Evolutionary conservation across 2,113 vertebrate genomes (phyloP).

Genomic region (Cariama cristata): DNA sequence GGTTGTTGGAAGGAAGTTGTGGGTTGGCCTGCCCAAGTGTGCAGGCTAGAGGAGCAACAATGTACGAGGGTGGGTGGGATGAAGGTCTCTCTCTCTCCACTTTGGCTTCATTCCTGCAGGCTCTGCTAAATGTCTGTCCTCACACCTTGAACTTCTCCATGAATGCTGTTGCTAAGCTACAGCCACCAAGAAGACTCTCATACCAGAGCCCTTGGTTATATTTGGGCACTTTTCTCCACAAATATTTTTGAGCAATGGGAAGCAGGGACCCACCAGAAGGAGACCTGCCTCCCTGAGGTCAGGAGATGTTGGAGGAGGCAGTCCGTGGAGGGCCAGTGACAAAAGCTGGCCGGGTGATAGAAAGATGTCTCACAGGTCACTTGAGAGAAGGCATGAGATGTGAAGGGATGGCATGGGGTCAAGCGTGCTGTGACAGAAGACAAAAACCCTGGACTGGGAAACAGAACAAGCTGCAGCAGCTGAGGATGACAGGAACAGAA

Average conservation of each 20-base stretch:
- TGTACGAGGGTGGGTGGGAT: neutral
- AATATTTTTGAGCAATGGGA: neutral
- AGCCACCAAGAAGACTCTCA: neutral
- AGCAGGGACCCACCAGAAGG: neutral
- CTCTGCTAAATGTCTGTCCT: neutral
- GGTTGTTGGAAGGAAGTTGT: neutral
- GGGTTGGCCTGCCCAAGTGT: neutral
- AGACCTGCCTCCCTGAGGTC: neutral
- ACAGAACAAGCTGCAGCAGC: neutral
- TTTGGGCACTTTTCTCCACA: neutral
- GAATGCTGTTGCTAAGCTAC: slow-evolving; percentile 61
- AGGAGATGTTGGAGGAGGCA: neutral
- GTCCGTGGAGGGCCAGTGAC: neutral
- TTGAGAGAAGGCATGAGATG: neutral
- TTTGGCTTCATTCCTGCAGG: neutral
- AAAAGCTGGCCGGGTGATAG: neutral
- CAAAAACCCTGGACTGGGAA: neutral
- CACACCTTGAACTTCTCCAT: slow-evolving; percentile 52
- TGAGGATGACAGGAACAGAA: neutral
- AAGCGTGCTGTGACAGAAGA: neutral
- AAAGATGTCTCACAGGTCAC: neutral
- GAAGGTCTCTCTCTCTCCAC: neutral
- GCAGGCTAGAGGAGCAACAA: neutral
- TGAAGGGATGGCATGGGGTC: neutral
- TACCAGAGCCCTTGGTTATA: neutral